Conservation (phyloP, 2,888 invertebrate genomes). For the Bombyx huttoni region DNA sequence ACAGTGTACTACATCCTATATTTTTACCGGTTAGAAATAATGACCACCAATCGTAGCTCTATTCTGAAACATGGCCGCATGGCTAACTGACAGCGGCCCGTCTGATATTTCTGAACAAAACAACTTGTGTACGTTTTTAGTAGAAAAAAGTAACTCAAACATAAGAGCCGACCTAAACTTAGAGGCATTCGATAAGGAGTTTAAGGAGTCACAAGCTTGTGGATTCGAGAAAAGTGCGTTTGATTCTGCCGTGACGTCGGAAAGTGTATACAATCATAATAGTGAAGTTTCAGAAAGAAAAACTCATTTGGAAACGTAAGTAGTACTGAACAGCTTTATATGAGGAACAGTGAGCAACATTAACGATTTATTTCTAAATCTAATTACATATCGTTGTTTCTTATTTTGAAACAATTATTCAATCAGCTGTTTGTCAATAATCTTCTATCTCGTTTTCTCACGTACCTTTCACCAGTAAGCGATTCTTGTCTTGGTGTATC, state of each 20-base stretch:
- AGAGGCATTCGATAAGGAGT: slow-evolving; percentile 13
- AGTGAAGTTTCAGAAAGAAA: slow-evolving; percentile 20
- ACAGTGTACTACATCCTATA: slow-evolving; percentile 4
- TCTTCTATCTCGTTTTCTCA: slow-evolving; percentile 43
- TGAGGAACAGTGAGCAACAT: slow-evolving; percentile 1
- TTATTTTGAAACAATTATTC: slow-evolving; percentile 16
- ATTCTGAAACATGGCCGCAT: slow-evolving; percentile 53
- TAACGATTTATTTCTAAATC: slow-evolving; percentile 3
- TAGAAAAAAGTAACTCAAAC: slow-evolving; percentile 15
- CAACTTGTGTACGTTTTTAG: slow-evolving; percentile 9
- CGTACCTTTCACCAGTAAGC: slow-evolving; percentile 25
- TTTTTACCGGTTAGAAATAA: slow-evolving; percentile 19
- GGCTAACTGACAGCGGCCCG: slow-evolving; percentile 39
- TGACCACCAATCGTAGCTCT: slow-evolving; percentile 13
- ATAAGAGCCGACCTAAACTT: slow-evolving; percentile 14
- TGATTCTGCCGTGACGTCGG: slow-evolving; percentile 22
- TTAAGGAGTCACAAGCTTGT: slow-evolving; percentile 15
- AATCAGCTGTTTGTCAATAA: slow-evolving; percentile 69
- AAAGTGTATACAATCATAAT: slow-evolving; percentile 25
- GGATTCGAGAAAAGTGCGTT: slow-evolving; percentile 15
- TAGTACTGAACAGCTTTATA: slow-evolving; percentile 6
- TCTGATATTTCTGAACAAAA: slow-evolving; percentile 18
- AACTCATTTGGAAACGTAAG: slow-evolving; percentile 28
- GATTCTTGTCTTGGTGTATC: slow-evolving; percentile 50
- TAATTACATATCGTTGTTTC: slow-evolving; percentile 7